Evolutionary conservation across 2,888 invertebrate genomes (phyloP), one percentile per base, ranked within the genome.

Genomic region (Plagiodera versicolora): DNA sequence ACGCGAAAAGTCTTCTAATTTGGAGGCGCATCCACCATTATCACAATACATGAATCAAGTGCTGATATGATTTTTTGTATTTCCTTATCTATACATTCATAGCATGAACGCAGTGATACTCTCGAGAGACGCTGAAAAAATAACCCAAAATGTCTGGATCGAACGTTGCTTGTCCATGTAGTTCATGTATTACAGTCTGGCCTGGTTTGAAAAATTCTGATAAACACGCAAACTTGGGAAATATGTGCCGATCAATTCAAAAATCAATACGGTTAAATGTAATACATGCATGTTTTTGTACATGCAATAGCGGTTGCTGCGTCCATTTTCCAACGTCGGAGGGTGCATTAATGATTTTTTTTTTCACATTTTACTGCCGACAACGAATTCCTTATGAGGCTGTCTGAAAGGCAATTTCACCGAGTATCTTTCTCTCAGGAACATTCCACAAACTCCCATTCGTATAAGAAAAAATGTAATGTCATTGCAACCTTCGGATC

Each of bases 201-300:
- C 49, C 49, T 49, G 49, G 49, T 19, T 49, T 49, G 20, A 24
- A 9, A n/a, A 18, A 20, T 49, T 10, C 30, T 49, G n/a, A 19
- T 14, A 24, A 19, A 30, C 49, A 49, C 49, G 49, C 49, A 9
- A 49, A 49, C 49, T 49, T 49, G 30, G 19, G 17, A 49, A 49
- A 49, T 49, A 49, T 49, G 49, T 19, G 30, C 10, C 11, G 39
- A 8, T 14, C 39, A 2, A 11, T 8, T 11, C 39, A 39, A 39
- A 14, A 39, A 11, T 39, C 39, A 39, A 39, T 39, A 10, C 39
- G 10, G 4, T 11, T 11, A 39, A 3, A 39, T 39, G 39, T 14
- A 14, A 39, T 10, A 10, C 3, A 39, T 39, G 8, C 39, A 39
- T n/a, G 14, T 39, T 39, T 39, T 39, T 16, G 8, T 20, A 49